Evolutionary conservation across 2,797 vertebrate genomes (phyloP).

Genomic region (Phrynocephalus forsythii): DNA sequence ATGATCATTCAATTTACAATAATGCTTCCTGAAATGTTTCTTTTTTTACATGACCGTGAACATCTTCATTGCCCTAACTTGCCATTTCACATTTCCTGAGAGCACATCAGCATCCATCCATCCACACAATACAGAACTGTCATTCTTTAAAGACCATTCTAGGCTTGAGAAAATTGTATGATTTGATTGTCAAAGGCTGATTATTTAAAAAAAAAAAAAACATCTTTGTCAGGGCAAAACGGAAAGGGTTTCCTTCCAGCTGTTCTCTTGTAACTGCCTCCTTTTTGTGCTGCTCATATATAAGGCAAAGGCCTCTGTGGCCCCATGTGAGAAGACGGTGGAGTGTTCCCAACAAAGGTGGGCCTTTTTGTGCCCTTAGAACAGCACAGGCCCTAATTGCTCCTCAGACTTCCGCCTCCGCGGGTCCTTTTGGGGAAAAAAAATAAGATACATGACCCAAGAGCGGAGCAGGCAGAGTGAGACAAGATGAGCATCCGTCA

Average conservation of each 20-base stretch:
- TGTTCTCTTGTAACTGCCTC: not conserved
- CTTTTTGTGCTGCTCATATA: conserved; percentile 30
- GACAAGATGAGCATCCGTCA: not conserved
- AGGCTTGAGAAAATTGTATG: conserved; percentile 18
- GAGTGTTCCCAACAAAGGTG: conserved; percentile 26
- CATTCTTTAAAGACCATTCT: conserved; percentile 27
- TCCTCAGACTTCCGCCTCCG: not conserved
- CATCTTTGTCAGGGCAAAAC: not conserved
- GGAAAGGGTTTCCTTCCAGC: conserved; percentile 6
- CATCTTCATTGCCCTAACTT: not conserved
- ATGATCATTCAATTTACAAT: not conserved
- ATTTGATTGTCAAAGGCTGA: conserved; percentile 14
- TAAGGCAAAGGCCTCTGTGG: not conserved
- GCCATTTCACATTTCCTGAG: not conserved
- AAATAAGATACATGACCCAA: not conserved
- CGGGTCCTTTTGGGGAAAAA: not conserved
- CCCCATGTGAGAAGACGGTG: not conserved
- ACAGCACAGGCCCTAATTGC: not conserved
- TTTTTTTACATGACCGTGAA: not conserved
- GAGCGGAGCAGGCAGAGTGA: not conserved
- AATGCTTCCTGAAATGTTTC: not conserved
- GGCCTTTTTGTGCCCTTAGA: not conserved
- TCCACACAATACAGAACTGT: not conserved
- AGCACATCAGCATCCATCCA: not conserved
- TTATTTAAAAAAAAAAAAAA: not conserved